Evolutionary conservation across 2,888 invertebrate genomes (phyloP), one percentile per base, ranked within the genome.

Genomic region (Mechanitis mazaeus): DNA sequence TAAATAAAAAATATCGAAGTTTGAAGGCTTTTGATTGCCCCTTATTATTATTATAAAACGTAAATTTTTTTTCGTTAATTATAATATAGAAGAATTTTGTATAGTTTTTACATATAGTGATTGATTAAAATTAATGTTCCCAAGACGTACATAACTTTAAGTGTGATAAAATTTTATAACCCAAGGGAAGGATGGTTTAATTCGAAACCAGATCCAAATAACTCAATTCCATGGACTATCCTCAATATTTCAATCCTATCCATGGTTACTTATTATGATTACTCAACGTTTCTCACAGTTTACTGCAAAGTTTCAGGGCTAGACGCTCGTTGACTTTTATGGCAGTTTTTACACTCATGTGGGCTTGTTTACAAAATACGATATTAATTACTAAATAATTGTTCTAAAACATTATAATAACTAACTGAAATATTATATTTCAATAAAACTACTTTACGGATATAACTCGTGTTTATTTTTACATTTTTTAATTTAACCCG

Each of bases 241-340:
- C 45, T 45, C 33, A 56, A 54, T 60, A 65, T 62, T 55, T 64
- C 61, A 63, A 71, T 64, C 61, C 65, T 66, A 66, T 68, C 63
- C 65, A 63, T 54, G 63, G 67, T 72, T 74, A 72, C 72, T 73
- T 75, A 75, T 77, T 75, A 75, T 72, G 75, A 75, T 77, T 74
- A 73, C 72, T 2, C n/a, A 42, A 57, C 72, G 68, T 70, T 68
- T 59, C 61, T 45, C 61, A 35, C 53, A 58, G 54, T 70, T 73
- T 73, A 70, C 68, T 70, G 70, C 72, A 72, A 72, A 71, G 69
- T 69, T 70, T 58, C 63, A 67, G 69, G 77, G 77, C 82, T 80
- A 78, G 77, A 71, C 67, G 74, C 77, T 78, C 80, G 78, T 82
- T 79, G 76, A 75, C 71, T 85, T 83, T 84, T 84, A 84, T 77